These are phyloP conservation scores for Mylabris phalerata DNA, from an alignment of 1,140 invertebrate genomes.

Conservation along the genomic window DNA sequence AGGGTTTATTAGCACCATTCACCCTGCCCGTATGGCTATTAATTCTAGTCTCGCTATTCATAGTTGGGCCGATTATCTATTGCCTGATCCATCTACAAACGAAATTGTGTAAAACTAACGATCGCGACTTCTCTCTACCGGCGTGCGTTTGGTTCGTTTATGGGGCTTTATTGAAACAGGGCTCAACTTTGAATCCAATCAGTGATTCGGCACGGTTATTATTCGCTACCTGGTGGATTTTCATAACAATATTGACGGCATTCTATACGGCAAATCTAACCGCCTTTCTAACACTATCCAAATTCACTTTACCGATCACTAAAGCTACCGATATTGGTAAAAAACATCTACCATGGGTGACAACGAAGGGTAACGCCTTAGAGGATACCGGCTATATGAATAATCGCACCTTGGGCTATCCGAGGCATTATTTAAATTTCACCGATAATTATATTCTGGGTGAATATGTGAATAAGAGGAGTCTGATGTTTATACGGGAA, in stretches of 20 bases:
- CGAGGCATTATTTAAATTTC: background rate
- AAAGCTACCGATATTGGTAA: constrained; percentile 59
- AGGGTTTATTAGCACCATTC: constrained; percentile 75
- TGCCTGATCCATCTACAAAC: constrained; percentile 58
- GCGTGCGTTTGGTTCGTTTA: constrained; percentile 80
- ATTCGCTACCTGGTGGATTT: constrained; percentile 89
- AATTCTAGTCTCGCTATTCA: constrained; percentile 62
- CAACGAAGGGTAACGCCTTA: constrained; percentile 56
- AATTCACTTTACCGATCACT: constrained; percentile 71
- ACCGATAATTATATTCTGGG: constrained; percentile 28
- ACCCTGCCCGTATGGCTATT: constrained; percentile 68
- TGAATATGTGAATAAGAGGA: constrained; percentile 40
- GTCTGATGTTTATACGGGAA: constrained; percentile 61
- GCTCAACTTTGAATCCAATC: constrained; percentile 67
- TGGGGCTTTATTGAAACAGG: constrained; percentile 81
- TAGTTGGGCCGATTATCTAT: constrained; percentile 72
- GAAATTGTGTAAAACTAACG: constrained; percentile 44
- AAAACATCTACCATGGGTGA: constrained; percentile 61
- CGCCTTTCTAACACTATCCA: constrained; percentile 77
- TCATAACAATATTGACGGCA: constrained; percentile 79
- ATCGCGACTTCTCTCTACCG: constrained; percentile 41
- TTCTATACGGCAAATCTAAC: constrained; percentile 90
- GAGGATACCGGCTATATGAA: constrained; percentile 43
- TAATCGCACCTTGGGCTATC: background rate
- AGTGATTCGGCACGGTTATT: constrained; percentile 73